Evolutionary conservation across 2,888 invertebrate species (phyloP), one percentile per base, ranked within the genome.

Genomic region (Megaustenia siamemsis): DNA sequence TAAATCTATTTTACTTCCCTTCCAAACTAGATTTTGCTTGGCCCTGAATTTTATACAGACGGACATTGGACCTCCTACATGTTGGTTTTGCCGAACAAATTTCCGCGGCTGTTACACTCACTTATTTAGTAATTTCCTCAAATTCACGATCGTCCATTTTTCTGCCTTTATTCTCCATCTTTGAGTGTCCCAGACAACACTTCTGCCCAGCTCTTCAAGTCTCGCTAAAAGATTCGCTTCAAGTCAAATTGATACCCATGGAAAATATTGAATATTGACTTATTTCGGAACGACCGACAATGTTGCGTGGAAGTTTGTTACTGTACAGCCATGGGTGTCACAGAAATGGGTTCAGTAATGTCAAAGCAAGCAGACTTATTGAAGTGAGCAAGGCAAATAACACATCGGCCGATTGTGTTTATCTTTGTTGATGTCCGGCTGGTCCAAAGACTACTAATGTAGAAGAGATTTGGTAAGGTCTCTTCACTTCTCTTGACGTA

Each of bases 1-100:
- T 53, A 82, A 82, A 82, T 73, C 63, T 75, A 82, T 82, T 82
- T 73, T 60, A 82, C 60, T 75, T 73, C 71, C 71, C 24, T 69
- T 12, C 60, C 43, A 82, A 82, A 82, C 73, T 32, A 60, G 82
- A 82, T 82, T 82, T 82, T 4, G 60, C 18, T 38, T 49, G 73
- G 75, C 73, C 71, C 63, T 43, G 71, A 69, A 60, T 73, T 82
- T 49, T 75, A 71, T 73, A 60, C 73, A 82, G 82, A 32, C 73
- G 82, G 82, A 82, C 82, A 60, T 56, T 40, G 71, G 45, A 56
- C 43, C 75, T 45, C 60, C 82, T 45, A 43, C 73, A 35, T 75
- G 40, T 71, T 71, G 73, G 73, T 60, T 73, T 73, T 71, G 28
- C 60, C 60, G n/a, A 24, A 60, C 60, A 75, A 75, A 73, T 82